Base-by-base conservation (phyloP, 2,113 vertebrate genomes). In the Eurypyga helias region DNA sequence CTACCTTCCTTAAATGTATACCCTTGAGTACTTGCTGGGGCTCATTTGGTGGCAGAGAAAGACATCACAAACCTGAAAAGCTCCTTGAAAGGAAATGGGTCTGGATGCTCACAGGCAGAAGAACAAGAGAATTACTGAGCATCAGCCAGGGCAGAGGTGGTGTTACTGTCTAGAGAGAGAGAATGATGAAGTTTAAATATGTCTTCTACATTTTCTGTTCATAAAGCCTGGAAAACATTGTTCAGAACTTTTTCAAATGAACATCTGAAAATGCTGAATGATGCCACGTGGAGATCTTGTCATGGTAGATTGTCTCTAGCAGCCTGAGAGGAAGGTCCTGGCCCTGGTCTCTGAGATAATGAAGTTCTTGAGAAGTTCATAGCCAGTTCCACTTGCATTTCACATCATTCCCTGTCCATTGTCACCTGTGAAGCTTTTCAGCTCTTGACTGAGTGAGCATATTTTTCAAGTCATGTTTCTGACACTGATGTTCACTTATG, bases 401-500 rank as follows among this genome's bases (percentile, higher is more conserved):
- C 13, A 9, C 10, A 15, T 55, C 0, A 51, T 75, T 89, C 87
- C 34, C 17, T 31, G 17, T 69, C 17, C 14, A 41, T 34, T 83
- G 19, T 46, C 29, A 18, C 20, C 36, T 66, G 52, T 17, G 20
- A 29, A 78, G 17, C 13, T 72, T 87, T 93, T 75, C 4, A 3
- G 2, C 5, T 87, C 76, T 49, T 71, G 8, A 79, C 9, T 34
- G 16, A 18, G 23, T 66, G 5, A 52, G 18, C 31, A 5, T 26
- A 33, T 81, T 78, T 94, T 55, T 67, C 33, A 86, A 73, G 51
- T 51, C 20, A 8, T 28, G 15, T 51, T 92, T 81, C 86, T 91
- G 17, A 54, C 64, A 54, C 20, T 41, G 43, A 34, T 62, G 14
- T 51, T 86, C 23, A 33, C 13, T 90, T 80, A 52, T 6, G 26